Percentiles rank a stretch among this genome's conserved stretches.
Evolutionary conservation across 53 echinoderm and acorn worm species (phyloP).

Genomic region (Patiria pectinifera): DNA sequence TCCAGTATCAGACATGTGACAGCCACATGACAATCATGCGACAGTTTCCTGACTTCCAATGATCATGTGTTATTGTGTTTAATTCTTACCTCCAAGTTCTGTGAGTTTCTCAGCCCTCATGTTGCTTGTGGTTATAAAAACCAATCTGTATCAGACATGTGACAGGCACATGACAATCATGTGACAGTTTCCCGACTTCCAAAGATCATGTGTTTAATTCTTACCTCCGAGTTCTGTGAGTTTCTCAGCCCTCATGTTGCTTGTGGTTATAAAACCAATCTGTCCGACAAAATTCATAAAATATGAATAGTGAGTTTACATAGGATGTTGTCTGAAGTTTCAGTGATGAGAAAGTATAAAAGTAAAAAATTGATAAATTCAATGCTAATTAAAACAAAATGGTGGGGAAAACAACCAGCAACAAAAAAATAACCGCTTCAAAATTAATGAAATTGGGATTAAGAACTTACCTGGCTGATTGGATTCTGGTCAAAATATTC

Average conservation of each 20-base stretch:
- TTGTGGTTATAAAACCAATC: conserved; percentile 95
- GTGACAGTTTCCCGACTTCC: neutral
- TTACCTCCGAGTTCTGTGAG: conserved; percentile 95
- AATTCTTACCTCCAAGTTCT: conserved; percentile 88
- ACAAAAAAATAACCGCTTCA: too few relatives aligned
- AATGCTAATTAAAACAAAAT: neutral
- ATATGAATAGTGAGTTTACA: neutral
- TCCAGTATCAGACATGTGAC: neutral
- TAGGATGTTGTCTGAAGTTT: neutral
- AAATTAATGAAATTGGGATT: too few relatives aligned
- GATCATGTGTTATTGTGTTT: neutral
- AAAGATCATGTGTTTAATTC: neutral
- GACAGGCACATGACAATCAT: neutral
- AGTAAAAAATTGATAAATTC: neutral
- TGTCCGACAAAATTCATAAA: conserved; percentile 25
- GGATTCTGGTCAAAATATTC: conserved; percentile 99
- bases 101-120: conserved; percentile 98
- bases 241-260: conserved; percentile 98
- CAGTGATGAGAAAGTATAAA: too few relatives aligned
- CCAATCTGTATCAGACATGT: conserved; percentile 77
- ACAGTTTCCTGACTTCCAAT: too few relatives aligned
- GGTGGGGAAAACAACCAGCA: too few relatives aligned
- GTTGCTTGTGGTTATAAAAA: conserved; percentile 90
- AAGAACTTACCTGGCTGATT: conserved; percentile 85
- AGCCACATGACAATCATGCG: neutral